Conservation (phyloP, 2,797 vertebrate genomes). For the Benthosema pterotum region DNA sequence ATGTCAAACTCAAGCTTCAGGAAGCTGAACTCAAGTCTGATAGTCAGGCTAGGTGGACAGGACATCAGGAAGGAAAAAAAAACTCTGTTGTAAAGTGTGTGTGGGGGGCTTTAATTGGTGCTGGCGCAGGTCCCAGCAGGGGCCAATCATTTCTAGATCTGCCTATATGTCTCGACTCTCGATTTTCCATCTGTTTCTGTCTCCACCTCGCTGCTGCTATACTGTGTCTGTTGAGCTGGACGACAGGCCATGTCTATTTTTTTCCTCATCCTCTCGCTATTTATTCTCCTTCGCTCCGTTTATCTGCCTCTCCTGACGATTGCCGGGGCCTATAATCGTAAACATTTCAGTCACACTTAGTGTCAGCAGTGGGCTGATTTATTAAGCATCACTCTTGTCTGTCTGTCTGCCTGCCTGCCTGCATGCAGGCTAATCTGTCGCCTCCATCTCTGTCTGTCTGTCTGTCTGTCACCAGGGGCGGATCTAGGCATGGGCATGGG, state of each 20-base stretch:
- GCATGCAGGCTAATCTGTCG: constrained; percentile 25
- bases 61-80: no score
- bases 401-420: constrained; percentile 47
- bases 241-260: constrained; percentile 11
- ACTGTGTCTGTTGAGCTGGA: constrained; percentile 1
- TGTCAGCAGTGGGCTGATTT: constrained; percentile 64
- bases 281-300: constrained; percentile 15
- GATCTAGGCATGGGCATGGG: constrained; percentile 7
- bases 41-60: no score
- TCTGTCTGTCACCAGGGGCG: constrained; percentile 22
- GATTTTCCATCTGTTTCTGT: not conserved
- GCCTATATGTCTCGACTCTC: no score
- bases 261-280: not conserved
- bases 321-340: constrained; percentile 42
- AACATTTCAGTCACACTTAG: constrained; percentile 75
- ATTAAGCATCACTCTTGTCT: constrained; percentile 62
- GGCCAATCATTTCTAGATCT: no score
- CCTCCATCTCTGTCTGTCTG: constrained; percentile 59
- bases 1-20: no score
- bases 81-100: no score
- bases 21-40: no score
- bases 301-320: constrained; percentile 52
- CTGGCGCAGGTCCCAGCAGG: no score
- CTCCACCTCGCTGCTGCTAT: constrained; percentile 1
- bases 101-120: no score